Evolutionary conservation across 2,888 invertebrate species (phyloP).

Genomic region (Imbricaverruca yamaguchii): DNA sequence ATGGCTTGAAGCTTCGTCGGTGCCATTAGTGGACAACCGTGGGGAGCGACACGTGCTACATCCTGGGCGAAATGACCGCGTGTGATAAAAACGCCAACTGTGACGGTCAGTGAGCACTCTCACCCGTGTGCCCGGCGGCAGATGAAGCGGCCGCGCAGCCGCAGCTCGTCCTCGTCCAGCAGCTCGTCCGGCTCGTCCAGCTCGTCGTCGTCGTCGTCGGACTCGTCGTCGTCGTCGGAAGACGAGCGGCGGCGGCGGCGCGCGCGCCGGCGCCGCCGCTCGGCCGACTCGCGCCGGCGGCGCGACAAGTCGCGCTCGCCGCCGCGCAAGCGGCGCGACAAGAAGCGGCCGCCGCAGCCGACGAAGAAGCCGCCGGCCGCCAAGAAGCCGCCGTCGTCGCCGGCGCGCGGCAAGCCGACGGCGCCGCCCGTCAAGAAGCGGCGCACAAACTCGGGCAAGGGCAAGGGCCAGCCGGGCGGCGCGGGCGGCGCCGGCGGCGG

Average conservation of each 20-base stretch:
- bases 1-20: too few relatives aligned
- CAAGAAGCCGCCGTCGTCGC: not conserved
- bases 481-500: not conserved
- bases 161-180: not conserved
- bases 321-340: slow-evolving; percentile 2
- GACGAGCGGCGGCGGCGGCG: slow-evolving; percentile 8
- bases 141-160: slow-evolving; percentile 4
- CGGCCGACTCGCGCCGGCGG: not conserved
- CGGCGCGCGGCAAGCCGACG: not conserved
- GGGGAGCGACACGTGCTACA: too few relatives aligned
- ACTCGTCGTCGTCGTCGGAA: slow-evolving; percentile 13
- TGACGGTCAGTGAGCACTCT: not conserved
- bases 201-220: slow-evolving; percentile 5
- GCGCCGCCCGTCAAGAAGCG: not conserved
- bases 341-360: not conserved
- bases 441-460: not conserved
- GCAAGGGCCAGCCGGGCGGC: not conserved
- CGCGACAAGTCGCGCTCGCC: slow-evolving; percentile 5
- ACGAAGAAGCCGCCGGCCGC: not conserved
- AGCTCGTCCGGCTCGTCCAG: slow-evolving; percentile 7
- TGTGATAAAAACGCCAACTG: not conserved
- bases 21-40: too few relatives aligned
- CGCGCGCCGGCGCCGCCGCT: not conserved
- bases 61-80: too few relatives aligned
- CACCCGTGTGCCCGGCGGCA: not conserved